Evolutionary conservation across 2,113 vertebrate genomes (phyloP), one percentile per base, ranked within the genome.

Genomic region (Sclerurus mexicanus): DNA sequence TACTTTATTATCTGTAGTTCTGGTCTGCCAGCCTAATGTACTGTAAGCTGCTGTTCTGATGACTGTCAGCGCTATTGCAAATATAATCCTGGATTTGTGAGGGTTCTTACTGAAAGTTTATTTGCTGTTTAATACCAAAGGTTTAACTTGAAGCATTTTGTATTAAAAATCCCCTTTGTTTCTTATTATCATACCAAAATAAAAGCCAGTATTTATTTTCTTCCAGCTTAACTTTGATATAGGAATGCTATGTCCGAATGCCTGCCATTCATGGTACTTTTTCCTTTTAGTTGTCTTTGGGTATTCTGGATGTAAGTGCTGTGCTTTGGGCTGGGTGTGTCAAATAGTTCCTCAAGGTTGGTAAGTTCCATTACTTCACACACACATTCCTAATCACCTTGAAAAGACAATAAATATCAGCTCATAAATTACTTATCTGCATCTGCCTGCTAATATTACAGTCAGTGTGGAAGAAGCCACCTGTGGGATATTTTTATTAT

Each of bases 321-420:
- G 17, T 40, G 40, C 75, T 77, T 83, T 66, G 63, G 49, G 27
- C 44, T 85, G 44, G 18, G 5, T 83, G 11, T 64, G 21, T 67
- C 7, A 5, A 69, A 77, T 2, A 3, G 20, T 75, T 87, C 28
- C 28, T 62, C 72, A 64, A 72, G 40, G 20, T 28, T 72, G 21
- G 0, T 46, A 11, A 73, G 50, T 91, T 93, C 76, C 37, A 30
- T 73, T 72, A 59, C 33, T 79, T 92, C 68, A 71, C 22, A 22
- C 17, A 60, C 20, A 64, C 27, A 49, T 91, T 93, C 44, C 62
- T 93, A 59, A 79, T 91, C 56, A 62, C 49, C 49, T 91, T 91
- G 87, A 95, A 94, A 91, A 95, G 60, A 44, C 58, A 91, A 77
- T 46, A 93, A 96, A 85, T 93, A 81, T 75, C 69, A 87, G 21